Base-by-base conservation (phyloP, 2,113 vertebrate species). In the Zosterops lateralis region DNA sequence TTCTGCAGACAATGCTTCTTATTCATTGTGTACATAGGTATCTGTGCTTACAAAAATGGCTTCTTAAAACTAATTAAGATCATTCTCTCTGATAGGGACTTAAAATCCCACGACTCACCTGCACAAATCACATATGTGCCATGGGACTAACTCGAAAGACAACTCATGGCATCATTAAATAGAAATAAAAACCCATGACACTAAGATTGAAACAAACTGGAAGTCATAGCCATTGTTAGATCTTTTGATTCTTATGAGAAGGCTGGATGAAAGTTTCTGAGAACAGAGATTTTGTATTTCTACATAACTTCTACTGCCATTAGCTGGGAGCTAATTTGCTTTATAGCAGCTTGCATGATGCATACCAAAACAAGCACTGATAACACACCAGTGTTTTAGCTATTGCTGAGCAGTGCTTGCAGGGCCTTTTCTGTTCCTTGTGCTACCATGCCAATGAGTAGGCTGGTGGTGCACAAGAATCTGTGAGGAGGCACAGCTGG, bases 331-430 rank as follows among this genome's bases (percentile, higher is more conserved):
- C 4, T 31, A 21, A 28, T 53, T 81, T 81, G 65, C 42, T 19
- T 64, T 45, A 16, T 1, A 61, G n/a, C 14, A 44, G 28, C 31
- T 56, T 3, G 1, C 31, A 40, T 4, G 7, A 26, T 82, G 20
- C 1, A 0, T 42, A 50, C 22, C 12, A 56, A 32, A 70, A 42
- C 29, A 71, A 71, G 26, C 8, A 7, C 1, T 62, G n/a, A 5
- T 4, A 77, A 28, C 20, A 57, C 7, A 57, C 2, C 4, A 22
- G 3, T 12, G 7, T 73, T 57, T 57, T 5, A 48, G 31, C 25
- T 60, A 14, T 10, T 74, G 54, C 61, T 54, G 54, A 75, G 48
- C 47, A 61, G 24, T 26, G 16, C n/a, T 45, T 15, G 14, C 3
- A 61, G n/a, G 29, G 17, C 29, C 70, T 61, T 47, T 68, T 47